Conservation (phyloP, 2,888 invertebrate genomes). For the Yponomeuta cagnagella region DNA sequence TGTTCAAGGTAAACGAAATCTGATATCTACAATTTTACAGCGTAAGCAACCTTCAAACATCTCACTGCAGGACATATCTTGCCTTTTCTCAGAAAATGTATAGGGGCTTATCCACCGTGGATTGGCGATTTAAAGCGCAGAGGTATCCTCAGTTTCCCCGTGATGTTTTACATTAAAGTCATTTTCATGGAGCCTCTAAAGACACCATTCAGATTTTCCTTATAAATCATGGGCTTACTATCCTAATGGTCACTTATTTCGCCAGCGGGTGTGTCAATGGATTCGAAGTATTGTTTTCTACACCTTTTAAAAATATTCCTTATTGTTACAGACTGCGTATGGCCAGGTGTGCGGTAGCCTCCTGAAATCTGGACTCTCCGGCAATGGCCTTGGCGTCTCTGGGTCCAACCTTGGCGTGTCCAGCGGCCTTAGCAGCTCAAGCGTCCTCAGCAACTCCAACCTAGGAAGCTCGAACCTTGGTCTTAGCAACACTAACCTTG, state of each 20-base stretch:
- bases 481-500: not conserved
- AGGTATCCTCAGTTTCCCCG: not conserved
- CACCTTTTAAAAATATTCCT: too few relatives aligned
- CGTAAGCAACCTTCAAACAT: not conserved
- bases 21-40: not conserved
- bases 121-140: too few relatives aligned
- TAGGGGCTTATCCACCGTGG: not conserved
- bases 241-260: too few relatives aligned
- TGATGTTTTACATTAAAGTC: too few relatives aligned
- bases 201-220: too few relatives aligned
- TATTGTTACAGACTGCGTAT: not conserved
- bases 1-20: slow-evolving; percentile 11
- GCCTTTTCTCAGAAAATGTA: not conserved
- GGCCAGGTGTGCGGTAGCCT: not conserved
- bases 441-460: not conserved
- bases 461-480: not conserved
- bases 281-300: too few relatives aligned
- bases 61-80: too few relatives aligned
- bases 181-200: not conserved
- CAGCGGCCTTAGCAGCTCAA: not conserved
- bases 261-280: too few relatives aligned
- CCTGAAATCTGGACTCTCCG: not conserved
- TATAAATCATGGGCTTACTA: too few relatives aligned
- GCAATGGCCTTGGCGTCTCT: not conserved
- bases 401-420: not conserved